Evolutionary conservation across 2,888 invertebrate genomes (phyloP).

Genomic region (Nomada hirtipes): DNA sequence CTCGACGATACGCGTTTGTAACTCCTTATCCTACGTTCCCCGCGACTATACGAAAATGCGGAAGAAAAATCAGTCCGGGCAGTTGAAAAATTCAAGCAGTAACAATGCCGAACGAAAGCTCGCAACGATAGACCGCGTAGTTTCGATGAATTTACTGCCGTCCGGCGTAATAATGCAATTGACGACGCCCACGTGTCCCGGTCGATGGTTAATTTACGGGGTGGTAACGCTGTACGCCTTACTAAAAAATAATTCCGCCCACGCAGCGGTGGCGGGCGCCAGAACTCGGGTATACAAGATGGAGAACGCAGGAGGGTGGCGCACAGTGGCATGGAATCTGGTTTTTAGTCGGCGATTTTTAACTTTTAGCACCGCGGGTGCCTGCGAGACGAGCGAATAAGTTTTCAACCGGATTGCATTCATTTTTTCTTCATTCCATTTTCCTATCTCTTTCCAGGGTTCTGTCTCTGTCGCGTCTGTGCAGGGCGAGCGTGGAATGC

Average conservation of each 20-base stretch:
- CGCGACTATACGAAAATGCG: too few relatives aligned
- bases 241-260: constrained; percentile 65
- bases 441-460: neutral
- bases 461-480: neutral
- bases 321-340: constrained; percentile 41
- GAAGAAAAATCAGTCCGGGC: neutral
- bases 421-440: neutral
- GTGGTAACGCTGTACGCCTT: constrained; percentile 70
- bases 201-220: constrained; percentile 75
- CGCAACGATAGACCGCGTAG: constrained; percentile 43
- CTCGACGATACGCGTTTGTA: too few relatives aligned
- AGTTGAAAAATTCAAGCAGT: neutral
- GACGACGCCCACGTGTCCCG: constrained; percentile 68
- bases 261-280: constrained; percentile 49
- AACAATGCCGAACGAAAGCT: constrained; percentile 11
- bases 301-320: constrained; percentile 27
- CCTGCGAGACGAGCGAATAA: constrained; percentile 2
- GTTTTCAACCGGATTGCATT: constrained; percentile 2
- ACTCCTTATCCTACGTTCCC: too few relatives aligned
- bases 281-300: constrained; percentile 1
- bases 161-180: constrained; percentile 73
- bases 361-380: neutral
- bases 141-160: constrained; percentile 69
- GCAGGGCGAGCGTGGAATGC: neutral
- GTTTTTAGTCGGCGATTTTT: constrained; percentile 27